phyloP scores from a whole-genome alignment of 2,113 vertebrate genomes.

The Cygnus buccinator region DNA sequence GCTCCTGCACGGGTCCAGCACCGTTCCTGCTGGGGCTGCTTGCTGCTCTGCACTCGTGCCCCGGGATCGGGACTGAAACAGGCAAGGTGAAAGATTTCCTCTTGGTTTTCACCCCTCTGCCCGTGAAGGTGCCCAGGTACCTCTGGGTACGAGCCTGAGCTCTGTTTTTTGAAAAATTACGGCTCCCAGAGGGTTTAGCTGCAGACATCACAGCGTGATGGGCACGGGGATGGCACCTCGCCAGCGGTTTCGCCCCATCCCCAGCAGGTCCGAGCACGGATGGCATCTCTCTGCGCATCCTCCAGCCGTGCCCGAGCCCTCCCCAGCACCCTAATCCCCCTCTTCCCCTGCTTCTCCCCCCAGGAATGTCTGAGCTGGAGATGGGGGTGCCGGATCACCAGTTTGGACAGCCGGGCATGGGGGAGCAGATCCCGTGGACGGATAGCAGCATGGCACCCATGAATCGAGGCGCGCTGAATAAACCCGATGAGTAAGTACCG shows the following conservation, averaged over 20 bases:
- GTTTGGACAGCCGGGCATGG: conserved; percentile 72
- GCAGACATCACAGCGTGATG: neutral
- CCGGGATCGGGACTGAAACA: too few species aligned
- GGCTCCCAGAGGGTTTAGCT: neutral
- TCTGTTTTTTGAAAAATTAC: neutral
- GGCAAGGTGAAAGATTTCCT: too few species aligned
- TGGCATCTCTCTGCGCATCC: neutral
- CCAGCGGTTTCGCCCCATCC: too few species aligned
- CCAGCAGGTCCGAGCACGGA: neutral
- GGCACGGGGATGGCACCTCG: neutral
- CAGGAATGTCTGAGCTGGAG: conserved; percentile 80
- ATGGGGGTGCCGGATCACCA: conserved; percentile 75
- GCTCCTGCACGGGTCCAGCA: too few species aligned
- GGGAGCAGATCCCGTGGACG: conserved; percentile 76
- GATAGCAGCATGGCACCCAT: conserved; percentile 69
- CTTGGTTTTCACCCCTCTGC: too few species aligned
- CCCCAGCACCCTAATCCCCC: fast-evolving
- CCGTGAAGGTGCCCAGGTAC: too few species aligned
- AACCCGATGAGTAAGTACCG: conserved; percentile 79
- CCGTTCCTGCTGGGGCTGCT: too few species aligned
- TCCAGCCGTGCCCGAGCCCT: neutral
- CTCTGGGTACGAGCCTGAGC: neutral
- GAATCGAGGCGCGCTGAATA: conserved; percentile 60
- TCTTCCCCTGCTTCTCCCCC: neutral
- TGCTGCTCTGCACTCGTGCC: too few species aligned